Evolutionary conservation across 1,140 invertebrate genomes (phyloP).

Genomic region (Ditylenchus dipsaci): DNA sequence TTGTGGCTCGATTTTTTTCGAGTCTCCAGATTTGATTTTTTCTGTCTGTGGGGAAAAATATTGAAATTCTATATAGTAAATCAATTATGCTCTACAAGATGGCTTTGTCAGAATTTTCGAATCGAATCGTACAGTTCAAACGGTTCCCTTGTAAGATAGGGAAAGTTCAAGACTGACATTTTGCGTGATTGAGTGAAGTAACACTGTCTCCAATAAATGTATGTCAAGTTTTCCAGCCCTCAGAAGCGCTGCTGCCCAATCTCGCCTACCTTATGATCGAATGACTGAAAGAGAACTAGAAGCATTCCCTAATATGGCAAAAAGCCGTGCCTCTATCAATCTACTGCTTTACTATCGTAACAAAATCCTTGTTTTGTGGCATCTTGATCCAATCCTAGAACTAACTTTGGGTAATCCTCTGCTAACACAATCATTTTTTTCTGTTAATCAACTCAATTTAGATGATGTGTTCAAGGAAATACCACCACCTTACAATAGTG

Average conservation of each 20-base stretch:
- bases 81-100: too few species aligned
- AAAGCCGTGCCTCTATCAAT: constrained; percentile 15
- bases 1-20: too few species aligned
- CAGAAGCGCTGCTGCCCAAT: constrained; percentile 35
- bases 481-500: constrained; percentile 73
- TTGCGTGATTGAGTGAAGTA: too few species aligned
- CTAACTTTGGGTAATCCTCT: constrained; percentile 31
- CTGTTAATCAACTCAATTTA: constrained; percentile 78
- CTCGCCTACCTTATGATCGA: constrained; percentile 40
- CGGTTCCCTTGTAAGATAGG: too few species aligned
- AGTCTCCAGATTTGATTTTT: too few species aligned
- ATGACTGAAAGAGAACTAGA: constrained; percentile 57
- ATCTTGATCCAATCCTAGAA: background rate
- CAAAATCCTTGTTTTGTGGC: constrained; percentile 56
- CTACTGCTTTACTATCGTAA: constrained; percentile 56
- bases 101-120: too few species aligned
- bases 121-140: too few species aligned
- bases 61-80: too few species aligned
- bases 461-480: constrained; percentile 41
- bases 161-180: too few species aligned
- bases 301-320: constrained; percentile 32
- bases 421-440: constrained; percentile 57
- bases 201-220: too few species aligned
- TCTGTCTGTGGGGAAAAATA: too few species aligned
- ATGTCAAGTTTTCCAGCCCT: constrained; percentile 31